A percentile compares a stretch with the other conserved stretches of the same genome.
These are phyloP conservation scores for Xylota segnis DNA, from an alignment of 2,888 invertebrate species.

Conservation along the genomic window DNA sequence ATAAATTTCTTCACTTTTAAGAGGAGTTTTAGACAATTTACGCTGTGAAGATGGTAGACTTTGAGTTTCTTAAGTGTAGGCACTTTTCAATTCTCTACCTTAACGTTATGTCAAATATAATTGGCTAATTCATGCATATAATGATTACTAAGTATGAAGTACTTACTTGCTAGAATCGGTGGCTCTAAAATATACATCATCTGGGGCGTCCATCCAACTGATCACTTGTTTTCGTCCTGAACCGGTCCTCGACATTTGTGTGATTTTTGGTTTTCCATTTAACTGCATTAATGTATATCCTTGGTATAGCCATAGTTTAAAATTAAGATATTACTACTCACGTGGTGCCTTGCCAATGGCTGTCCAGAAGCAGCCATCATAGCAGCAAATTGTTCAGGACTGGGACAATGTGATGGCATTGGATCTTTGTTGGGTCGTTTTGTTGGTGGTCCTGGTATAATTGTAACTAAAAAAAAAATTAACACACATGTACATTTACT, in stretches of 20 bases:
- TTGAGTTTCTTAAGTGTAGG: too few relatives aligned
- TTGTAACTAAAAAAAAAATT: constrained; percentile 79
- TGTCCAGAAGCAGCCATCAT: constrained; percentile 90
- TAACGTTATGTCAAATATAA: too few relatives aligned
- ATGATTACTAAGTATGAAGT: neutral
- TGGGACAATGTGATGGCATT: constrained; percentile 89
- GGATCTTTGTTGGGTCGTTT: constrained; percentile 93
- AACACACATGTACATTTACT: constrained; percentile 4
- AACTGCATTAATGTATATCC: constrained; percentile 84
- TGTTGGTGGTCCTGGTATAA: constrained; percentile 87
- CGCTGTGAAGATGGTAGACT: too few relatives aligned
- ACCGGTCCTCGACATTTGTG: constrained; percentile 91
- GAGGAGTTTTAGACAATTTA: too few relatives aligned
- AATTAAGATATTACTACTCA: constrained; percentile 81
- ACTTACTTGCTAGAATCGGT: constrained; percentile 95
- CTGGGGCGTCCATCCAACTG: constrained; percentile 99
- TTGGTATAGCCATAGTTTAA: neutral
- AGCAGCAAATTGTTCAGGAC: constrained; percentile 89
- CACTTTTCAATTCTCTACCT: too few relatives aligned
- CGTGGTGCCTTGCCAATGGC: constrained; percentile 89
- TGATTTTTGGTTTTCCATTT: constrained; percentile 93
- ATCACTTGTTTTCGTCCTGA: constrained; percentile 95
- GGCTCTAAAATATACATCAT: constrained; percentile 97
- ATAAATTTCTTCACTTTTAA: too few relatives aligned
- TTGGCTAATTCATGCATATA: too few relatives aligned